A percentile compares a stretch with the other conserved stretches of the same genome.
These are phyloP conservation scores for Cephonodes hylas DNA, from an alignment of 2,888 invertebrate species.

Conservation along the genomic window DNA sequence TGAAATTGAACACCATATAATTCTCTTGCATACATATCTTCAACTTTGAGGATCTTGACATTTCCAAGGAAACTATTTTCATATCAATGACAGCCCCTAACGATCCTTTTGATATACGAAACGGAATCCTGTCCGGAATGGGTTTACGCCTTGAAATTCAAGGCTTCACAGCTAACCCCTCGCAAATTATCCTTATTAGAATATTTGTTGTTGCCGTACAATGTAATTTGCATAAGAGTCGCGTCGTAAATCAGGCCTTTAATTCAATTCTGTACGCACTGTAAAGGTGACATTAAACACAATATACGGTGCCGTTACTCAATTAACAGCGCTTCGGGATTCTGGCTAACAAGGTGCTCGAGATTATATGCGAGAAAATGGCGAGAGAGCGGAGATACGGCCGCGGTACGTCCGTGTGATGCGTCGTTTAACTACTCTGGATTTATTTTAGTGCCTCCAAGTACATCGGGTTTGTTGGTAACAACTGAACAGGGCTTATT, in stretches of 20 bases:
- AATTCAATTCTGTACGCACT: constrained; percentile 17
- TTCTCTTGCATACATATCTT: neutral
- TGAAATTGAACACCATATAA: too few species aligned
- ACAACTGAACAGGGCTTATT: neutral
- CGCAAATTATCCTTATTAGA: constrained; percentile 16
- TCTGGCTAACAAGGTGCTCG: constrained; percentile 56
- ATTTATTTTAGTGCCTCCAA: constrained; percentile 63
- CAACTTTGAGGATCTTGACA: neutral
- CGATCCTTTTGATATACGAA: neutral
- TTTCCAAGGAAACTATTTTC: constrained; percentile 1
- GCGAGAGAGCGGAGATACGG: constrained; percentile 40
- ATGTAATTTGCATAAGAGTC: constrained; percentile 14
- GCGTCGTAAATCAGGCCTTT: constrained; percentile 17
- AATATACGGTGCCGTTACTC: constrained; percentile 51
- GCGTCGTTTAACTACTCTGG: constrained; percentile 43
- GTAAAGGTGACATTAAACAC: constrained; percentile 33
- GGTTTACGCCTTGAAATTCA: neutral
- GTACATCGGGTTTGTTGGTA: constrained; percentile 26
- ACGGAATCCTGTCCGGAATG: neutral
- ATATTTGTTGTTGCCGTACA: constrained; percentile 12
- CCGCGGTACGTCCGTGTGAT: constrained; percentile 21
- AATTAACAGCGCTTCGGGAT: constrained; percentile 56
- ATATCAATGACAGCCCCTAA: neutral
- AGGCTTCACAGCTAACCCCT: neutral
- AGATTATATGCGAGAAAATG: constrained; percentile 29